A percentile compares a stretch with the other conserved stretches of the same genome.
phyloP scores from a whole-genome alignment of 2,113 vertebrate species.

The Protobothrops flavoviridis region DNA sequence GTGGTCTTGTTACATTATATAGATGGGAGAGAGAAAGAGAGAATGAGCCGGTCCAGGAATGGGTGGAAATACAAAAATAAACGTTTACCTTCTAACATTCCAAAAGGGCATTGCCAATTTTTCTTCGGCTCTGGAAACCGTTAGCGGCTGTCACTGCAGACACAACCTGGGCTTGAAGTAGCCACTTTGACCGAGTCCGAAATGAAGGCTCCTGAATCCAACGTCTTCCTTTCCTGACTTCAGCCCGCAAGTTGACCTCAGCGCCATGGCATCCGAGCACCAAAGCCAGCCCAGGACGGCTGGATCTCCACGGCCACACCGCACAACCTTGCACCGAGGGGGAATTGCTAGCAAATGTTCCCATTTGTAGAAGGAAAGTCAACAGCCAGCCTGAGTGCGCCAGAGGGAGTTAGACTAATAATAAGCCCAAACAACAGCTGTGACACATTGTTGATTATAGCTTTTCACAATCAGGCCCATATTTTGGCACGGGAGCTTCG shows the following conservation, averaged over 20 bases:
- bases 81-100: constrained; percentile 88
- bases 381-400: neutral
- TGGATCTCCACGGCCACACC: constrained; percentile 59
- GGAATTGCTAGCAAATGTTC: constrained; percentile 46
- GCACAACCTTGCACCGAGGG: constrained; percentile 4
- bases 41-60: constrained; percentile 64
- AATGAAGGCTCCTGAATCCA: constrained; percentile 73
- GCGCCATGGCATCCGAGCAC: constrained; percentile 71
- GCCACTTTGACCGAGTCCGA: constrained; percentile 58
- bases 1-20: constrained; percentile 83
- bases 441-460: constrained; percentile 66
- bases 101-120: constrained; percentile 95
- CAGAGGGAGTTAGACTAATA: neutral
- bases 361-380: constrained; percentile 24
- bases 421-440: constrained; percentile 76
- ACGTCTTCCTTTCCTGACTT: constrained; percentile 43
- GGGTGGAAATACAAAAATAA: constrained; percentile 88
- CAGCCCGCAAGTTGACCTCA: constrained; percentile 62
- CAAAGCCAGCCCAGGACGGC: constrained; percentile 71
- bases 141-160: constrained; percentile 85
- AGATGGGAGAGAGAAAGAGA: constrained; percentile 71
- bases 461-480: constrained; percentile 75
- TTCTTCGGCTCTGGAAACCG: constrained; percentile 89
- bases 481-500: constrained; percentile 80
- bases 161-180: constrained; percentile 61